Evolutionary conservation across 2,113 vertebrate genomes (phyloP).

Genomic region (Sapajus apella): DNA sequence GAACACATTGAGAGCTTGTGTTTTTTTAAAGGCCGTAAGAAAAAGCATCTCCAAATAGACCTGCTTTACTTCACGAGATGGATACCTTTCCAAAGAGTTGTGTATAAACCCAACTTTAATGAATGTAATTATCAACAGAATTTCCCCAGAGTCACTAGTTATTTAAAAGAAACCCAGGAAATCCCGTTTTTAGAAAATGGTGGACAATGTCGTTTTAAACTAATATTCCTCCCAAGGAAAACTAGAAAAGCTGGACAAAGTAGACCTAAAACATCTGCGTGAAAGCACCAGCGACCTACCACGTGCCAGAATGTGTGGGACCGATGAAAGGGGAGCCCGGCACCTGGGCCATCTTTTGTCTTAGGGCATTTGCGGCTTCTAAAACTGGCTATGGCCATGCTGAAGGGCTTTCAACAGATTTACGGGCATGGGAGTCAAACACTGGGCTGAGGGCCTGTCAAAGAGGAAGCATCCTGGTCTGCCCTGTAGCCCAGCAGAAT

Average conservation of each 20-base stretch:
- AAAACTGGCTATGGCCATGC: neutral
- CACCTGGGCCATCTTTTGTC: accelerated
- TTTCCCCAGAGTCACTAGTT: neutral
- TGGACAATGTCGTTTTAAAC: neutral
- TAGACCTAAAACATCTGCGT: neutral
- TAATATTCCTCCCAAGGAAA: neutral
- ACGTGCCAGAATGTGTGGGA: neutral
- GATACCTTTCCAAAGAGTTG: neutral
- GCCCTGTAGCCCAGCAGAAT: neutral
- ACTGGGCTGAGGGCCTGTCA: neutral
- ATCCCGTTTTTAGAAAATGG: neutral
- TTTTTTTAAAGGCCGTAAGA: neutral
- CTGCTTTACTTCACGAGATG: neutral
- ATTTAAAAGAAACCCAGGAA: neutral
- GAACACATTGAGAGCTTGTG: neutral
- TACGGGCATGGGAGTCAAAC: neutral
- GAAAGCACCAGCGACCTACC: neutral
- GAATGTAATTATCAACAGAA: neutral
- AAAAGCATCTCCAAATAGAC: neutral
- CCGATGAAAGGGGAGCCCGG: accelerated
- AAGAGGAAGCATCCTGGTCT: neutral
- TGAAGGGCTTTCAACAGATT: neutral
- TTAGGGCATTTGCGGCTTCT: neutral
- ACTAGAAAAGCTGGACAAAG: neutral
- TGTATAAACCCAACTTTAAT: neutral